Evolutionary conservation across 1,140 invertebrate genomes (phyloP).

Genomic region (Ephestia elutella): DNA sequence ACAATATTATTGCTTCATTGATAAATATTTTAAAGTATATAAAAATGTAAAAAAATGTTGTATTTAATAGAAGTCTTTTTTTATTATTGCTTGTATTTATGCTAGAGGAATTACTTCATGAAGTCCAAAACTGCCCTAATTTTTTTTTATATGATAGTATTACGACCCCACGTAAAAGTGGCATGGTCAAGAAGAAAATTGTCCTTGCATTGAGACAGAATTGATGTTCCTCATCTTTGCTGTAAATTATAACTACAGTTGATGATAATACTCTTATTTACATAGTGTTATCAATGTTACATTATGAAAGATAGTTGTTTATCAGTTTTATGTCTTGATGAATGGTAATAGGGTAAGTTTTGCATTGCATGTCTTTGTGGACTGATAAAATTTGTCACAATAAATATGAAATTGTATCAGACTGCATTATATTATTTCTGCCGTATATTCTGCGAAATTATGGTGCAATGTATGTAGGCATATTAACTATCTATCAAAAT

Average conservation of each 20-base stretch:
- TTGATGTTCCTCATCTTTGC: too few species aligned
- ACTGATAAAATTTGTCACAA: constrained; percentile 36
- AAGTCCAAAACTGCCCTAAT: neutral
- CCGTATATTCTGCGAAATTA: too few species aligned
- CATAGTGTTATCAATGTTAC: neutral
- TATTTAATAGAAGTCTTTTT: neutral
- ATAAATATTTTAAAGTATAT: neutral
- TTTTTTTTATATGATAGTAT: neutral
- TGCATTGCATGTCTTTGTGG: constrained; percentile 26
- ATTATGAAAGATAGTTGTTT: constrained; percentile 24
- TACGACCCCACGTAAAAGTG: too few species aligned
- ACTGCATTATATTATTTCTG: constrained; percentile 16
- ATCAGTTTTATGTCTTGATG: constrained; percentile 29
- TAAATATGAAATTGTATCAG: constrained; percentile 29
- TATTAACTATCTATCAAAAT: too few species aligned
- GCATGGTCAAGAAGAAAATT: too few species aligned
- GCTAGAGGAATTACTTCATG: neutral
- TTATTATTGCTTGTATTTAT: neutral
- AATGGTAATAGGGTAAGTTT: constrained; percentile 30
- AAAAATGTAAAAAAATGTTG: neutral
- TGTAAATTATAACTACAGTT: too few species aligned
- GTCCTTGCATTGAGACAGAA: neutral
- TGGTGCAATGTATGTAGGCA: too few species aligned
- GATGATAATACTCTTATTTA: neutral
- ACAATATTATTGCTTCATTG: constrained; percentile 2